Evolutionary conservation across 2,113 vertebrate genomes (phyloP).

Genomic region (Oenanthe oenanthe): DNA sequence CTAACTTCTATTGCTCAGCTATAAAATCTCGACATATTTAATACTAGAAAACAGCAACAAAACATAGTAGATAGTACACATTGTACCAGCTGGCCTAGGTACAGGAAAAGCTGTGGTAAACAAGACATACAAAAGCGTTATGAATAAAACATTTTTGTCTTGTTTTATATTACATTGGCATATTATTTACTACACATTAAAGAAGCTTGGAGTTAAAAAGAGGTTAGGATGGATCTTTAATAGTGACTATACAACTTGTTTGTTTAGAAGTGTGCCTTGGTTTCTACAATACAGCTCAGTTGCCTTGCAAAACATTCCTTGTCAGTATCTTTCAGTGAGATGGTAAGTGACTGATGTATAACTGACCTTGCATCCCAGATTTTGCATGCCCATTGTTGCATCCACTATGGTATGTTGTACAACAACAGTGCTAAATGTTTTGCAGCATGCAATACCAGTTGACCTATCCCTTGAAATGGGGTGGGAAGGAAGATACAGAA

Average conservation of each 20-base stretch:
- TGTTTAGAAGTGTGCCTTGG: not conserved
- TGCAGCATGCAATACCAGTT: not conserved
- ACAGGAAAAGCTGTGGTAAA: not conserved
- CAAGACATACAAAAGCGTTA: not conserved
- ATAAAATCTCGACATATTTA: conserved; percentile 64
- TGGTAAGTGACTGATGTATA: not conserved
- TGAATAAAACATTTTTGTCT: conserved; percentile 58
- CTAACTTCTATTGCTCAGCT: conserved; percentile 32
- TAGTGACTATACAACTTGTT: not conserved
- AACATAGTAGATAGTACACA: conserved; percentile 15
- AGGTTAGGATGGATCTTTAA: not conserved
- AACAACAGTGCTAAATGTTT: not conserved
- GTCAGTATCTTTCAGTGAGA: not conserved
- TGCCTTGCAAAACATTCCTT: not conserved
- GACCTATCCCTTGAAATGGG: not conserved
- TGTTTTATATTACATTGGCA: not conserved
- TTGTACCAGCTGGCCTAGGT: conserved; percentile 13
- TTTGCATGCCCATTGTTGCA: not conserved
- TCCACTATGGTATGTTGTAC: not conserved
- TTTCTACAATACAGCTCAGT: not conserved
- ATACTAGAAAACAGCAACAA: conserved; percentile 38
- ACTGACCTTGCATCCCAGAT: not conserved
- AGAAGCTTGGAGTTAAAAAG: not conserved
- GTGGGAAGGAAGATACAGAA: not conserved
- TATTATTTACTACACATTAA: conserved; percentile 14